Evolutionary conservation across 2,888 invertebrate species (phyloP).

Genomic region (Agriopis leucophaearia): DNA sequence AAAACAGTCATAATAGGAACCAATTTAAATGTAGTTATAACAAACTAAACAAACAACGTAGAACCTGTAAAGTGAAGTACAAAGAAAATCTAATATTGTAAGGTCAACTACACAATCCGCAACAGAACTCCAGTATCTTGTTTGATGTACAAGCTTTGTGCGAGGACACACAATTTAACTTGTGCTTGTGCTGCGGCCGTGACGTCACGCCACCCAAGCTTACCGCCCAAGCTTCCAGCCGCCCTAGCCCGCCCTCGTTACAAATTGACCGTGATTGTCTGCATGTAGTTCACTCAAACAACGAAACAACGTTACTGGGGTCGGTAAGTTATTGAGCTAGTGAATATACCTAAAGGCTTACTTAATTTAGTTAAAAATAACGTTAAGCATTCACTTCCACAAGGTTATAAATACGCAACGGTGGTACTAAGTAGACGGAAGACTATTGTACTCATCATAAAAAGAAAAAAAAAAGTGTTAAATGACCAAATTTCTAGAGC

Average conservation of each 20-base stretch:
- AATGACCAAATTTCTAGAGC: too few relatives aligned
- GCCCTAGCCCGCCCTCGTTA: slow-evolving; percentile 24
- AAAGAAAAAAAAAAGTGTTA: too few relatives aligned
- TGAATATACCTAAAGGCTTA: not conserved
- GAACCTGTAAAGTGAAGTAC: too few relatives aligned
- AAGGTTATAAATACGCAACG: too few relatives aligned
- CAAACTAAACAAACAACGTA: too few relatives aligned
- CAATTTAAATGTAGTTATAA: too few relatives aligned
- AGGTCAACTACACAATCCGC: not conserved
- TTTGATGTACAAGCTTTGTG: slow-evolving; percentile 39
- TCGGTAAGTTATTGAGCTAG: slow-evolving; percentile 13
- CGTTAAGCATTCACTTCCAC: too few relatives aligned
- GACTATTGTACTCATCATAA: too few relatives aligned
- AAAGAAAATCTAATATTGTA: not conserved
- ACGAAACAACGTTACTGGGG: slow-evolving; percentile 1
- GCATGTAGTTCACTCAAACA: slow-evolving; percentile 20
- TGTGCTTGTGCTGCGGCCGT: slow-evolving; percentile 35
- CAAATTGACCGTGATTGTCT: slow-evolving; percentile 40
- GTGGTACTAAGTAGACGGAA: too few relatives aligned
- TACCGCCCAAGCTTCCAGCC: not conserved
- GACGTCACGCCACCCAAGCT: slow-evolving; percentile 31
- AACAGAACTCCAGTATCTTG: slow-evolving; percentile 20
- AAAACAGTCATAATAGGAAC: too few relatives aligned
- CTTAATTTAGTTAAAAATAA: not conserved
- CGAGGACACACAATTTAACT: slow-evolving; percentile 42